Evolutionary conservation across 2,888 invertebrate species (phyloP).

Genomic region (Drosophila diplacantha): DNA sequence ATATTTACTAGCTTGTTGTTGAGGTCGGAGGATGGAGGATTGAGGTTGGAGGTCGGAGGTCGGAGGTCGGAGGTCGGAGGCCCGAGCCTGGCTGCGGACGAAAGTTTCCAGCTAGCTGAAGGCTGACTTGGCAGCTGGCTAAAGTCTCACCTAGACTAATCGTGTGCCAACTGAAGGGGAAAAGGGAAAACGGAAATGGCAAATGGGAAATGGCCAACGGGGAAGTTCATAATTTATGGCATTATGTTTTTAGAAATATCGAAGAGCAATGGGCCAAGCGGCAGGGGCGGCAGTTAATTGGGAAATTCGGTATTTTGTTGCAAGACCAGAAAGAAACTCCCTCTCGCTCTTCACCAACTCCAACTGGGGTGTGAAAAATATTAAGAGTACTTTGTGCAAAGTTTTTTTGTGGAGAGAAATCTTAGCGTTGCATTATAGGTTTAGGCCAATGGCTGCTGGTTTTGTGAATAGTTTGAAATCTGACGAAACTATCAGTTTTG

Average conservation of each 20-base stretch:
- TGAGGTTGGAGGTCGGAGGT: neutral
- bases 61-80: neutral
- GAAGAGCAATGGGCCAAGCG: slow-evolving; percentile 12
- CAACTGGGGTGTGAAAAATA: slow-evolving; percentile 9
- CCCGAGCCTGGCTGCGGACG: neutral
- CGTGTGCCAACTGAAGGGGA: slow-evolving; percentile 53
- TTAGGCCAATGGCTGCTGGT: neutral
- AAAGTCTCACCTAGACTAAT: slow-evolving; percentile 51
- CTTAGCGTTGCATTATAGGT: neutral
- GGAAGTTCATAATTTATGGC: slow-evolving; percentile 39
- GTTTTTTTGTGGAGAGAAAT: neutral
- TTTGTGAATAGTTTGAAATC: neutral
- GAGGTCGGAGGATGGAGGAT: slow-evolving; percentile 17
- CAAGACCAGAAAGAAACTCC: slow-evolving; percentile 1
- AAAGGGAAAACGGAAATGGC: slow-evolving; percentile 33
- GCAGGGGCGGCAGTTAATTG: slow-evolving; percentile 15
- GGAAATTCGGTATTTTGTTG: slow-evolving; percentile 15
- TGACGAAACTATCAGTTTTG: neutral
- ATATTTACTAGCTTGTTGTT: slow-evolving; percentile 69
- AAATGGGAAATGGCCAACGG: slow-evolving; percentile 38
- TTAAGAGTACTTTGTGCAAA: slow-evolving; percentile 3
- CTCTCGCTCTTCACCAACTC: neutral
- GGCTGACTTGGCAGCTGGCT: slow-evolving; percentile 40
- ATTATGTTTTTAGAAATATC: slow-evolving; percentile 36
- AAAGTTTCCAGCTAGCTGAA: slow-evolving; percentile 30